phyloP scores from a whole-genome alignment of 2,888 invertebrate genomes.

The Coenonympha glycerion region DNA sequence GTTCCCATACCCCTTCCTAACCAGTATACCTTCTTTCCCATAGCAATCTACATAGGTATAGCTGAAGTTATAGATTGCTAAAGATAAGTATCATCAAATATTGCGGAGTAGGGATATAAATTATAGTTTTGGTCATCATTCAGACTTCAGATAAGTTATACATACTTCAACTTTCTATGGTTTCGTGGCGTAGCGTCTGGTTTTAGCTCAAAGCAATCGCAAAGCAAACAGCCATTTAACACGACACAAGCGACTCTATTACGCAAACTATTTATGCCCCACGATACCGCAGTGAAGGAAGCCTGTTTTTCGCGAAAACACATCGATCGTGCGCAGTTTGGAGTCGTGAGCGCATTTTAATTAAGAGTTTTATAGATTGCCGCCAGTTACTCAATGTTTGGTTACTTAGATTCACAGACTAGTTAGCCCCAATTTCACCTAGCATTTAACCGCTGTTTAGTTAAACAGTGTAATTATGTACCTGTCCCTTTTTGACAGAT shows the following conservation, averaged over 20 bases:
- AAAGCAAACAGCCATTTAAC: conserved; percentile 12
- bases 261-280: conserved; percentile 13
- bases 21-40: too few species aligned
- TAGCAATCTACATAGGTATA: too few species aligned
- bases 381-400: neutral
- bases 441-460: too few species aligned
- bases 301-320: conserved; percentile 24
- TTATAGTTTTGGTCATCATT: neutral
- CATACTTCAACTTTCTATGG: neutral
- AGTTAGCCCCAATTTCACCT: too few species aligned
- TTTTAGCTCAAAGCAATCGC: neutral
- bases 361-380: conserved; percentile 9
- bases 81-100: too few species aligned
- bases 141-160: too few species aligned
- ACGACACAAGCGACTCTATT: conserved; percentile 13
- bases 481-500: too few species aligned
- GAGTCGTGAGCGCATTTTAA: conserved; percentile 24
- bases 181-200: neutral
- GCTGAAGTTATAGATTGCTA: too few species aligned
- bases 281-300: conserved; percentile 16
- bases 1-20: too few species aligned
- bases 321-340: conserved; percentile 21
- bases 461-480: too few species aligned
- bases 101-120: neutral
- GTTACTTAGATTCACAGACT: neutral